These are phyloP conservation scores for Myoxocephalus aenaeus DNA, from an alignment of 2,797 vertebrate genomes.

Conservation along the genomic window DNA sequence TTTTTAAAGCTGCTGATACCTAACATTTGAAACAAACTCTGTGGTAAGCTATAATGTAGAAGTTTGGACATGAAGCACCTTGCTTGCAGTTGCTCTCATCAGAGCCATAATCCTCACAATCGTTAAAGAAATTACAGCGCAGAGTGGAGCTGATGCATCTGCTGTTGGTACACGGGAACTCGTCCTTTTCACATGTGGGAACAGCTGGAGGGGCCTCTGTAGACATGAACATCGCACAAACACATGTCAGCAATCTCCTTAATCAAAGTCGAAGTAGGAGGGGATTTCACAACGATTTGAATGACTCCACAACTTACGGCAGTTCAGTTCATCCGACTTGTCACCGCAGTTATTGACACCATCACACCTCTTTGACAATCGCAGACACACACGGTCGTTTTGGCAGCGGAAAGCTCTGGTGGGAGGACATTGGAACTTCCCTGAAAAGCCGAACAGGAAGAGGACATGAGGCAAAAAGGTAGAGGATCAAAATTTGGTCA, in stretches of 20 bases:
- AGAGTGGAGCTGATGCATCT: constrained; percentile 90
- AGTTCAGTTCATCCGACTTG: constrained; percentile 91
- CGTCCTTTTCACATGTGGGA: constrained; percentile 89
- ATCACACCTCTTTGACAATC: constrained; percentile 90
- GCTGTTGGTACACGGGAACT: constrained; percentile 90
- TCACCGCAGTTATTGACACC: constrained; percentile 94
- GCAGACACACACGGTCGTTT: constrained; percentile 94
- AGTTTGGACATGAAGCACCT: constrained; percentile 71
- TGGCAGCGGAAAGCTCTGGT: constrained; percentile 94
- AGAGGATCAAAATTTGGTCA: neutral
- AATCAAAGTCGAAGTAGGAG: neutral
- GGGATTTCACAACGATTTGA: neutral
- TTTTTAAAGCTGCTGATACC: neutral
- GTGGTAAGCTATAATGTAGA: neutral
- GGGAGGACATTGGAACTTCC: constrained; percentile 93
- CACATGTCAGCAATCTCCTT: neutral
- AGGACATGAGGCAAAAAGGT: neutral
- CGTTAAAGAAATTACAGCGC: constrained; percentile 94
- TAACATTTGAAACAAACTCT: neutral
- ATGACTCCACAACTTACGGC: constrained; percentile 83
- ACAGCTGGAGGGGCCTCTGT: constrained; percentile 71
- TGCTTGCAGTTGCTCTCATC: constrained; percentile 90
- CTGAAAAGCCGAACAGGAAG: constrained; percentile 53
- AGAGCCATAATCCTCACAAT: constrained; percentile 94
- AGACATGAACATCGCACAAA: constrained; percentile 8